A percentile compares a stretch with the other conserved stretches of the same genome.
Evolutionary conservation across 2,113 vertebrate species (phyloP).

Genomic region (Melanerpes aurifrons): DNA sequence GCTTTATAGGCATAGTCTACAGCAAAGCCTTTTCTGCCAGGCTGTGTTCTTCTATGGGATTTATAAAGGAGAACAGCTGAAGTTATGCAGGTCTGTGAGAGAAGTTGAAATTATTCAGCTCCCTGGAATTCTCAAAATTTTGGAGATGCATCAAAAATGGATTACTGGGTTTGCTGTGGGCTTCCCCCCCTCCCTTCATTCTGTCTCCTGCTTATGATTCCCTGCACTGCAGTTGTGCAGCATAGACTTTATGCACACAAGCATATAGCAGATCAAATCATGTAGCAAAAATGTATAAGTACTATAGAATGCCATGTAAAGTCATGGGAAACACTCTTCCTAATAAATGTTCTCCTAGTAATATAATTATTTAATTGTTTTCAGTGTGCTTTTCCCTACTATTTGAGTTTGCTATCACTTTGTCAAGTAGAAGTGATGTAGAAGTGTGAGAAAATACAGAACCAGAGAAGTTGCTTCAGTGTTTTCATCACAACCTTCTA

Average conservation of each 20-base stretch:
- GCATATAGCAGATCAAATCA: not conserved
- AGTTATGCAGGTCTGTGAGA: not conserved
- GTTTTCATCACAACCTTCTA: not conserved
- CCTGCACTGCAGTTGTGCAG: not conserved
- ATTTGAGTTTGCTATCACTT: not conserved
- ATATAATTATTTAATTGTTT: not conserved
- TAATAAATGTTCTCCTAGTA: not conserved
- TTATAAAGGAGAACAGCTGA: constrained; percentile 1
- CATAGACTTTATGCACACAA: not conserved
- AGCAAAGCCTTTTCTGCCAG: not conserved
- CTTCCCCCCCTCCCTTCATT: not conserved
- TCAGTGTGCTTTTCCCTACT: not conserved
- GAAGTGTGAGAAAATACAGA: not conserved
- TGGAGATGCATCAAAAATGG: not conserved
- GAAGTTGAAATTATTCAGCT: not conserved
- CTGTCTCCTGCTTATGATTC: not conserved
- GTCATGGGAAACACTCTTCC: not conserved
- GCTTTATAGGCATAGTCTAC: not conserved
- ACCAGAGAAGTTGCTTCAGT: not conserved
- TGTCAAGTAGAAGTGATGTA: not conserved
- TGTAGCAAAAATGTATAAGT: not conserved
- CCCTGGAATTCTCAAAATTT: not conserved
- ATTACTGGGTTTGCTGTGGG: not conserved
- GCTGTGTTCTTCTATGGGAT: not conserved
- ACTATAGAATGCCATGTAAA: not conserved